These are phyloP conservation scores for Ondatra zibethicus DNA, from an alignment of 2,113 vertebrate species.

Conservation along the genomic window DNA sequence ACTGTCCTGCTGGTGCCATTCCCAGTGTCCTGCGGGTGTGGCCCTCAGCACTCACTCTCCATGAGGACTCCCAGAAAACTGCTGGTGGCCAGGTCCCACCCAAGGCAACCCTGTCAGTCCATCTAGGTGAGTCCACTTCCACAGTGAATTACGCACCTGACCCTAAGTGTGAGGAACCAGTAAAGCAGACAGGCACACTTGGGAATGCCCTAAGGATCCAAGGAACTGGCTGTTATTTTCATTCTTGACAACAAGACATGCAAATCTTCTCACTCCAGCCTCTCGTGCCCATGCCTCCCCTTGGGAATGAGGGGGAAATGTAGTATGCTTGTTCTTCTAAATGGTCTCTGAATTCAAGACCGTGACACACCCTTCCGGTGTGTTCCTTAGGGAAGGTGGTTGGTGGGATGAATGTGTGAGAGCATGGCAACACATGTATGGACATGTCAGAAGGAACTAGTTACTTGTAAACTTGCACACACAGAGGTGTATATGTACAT, in stretches of 20 bases:
- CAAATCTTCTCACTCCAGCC: neutral
- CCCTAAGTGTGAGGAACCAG: neutral
- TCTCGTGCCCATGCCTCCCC: neutral
- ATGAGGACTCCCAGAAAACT: neutral
- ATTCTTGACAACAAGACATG: neutral
- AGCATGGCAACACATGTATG: neutral
- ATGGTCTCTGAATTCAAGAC: neutral
- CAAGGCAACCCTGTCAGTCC: neutral
- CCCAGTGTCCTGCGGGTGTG: too few relatives aligned
- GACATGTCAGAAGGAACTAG: neutral
- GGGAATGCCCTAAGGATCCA: neutral
- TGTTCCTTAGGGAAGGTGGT: neutral
- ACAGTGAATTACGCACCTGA: neutral
- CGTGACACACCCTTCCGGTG: neutral
- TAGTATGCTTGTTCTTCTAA: neutral
- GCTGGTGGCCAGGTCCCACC: neutral
- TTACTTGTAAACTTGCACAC: neutral
- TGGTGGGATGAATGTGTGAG: too few relatives aligned
- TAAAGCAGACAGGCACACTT: neutral
- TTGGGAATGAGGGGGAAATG: neutral
- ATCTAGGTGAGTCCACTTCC: neutral
- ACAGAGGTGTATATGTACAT: neutral
- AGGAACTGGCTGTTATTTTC: neutral
- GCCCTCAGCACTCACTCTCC: neutral
- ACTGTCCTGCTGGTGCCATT: accelerated